Evolutionary conservation across 2,797 vertebrate genomes (phyloP).

Genomic region (Leptatherina wallacei): DNA sequence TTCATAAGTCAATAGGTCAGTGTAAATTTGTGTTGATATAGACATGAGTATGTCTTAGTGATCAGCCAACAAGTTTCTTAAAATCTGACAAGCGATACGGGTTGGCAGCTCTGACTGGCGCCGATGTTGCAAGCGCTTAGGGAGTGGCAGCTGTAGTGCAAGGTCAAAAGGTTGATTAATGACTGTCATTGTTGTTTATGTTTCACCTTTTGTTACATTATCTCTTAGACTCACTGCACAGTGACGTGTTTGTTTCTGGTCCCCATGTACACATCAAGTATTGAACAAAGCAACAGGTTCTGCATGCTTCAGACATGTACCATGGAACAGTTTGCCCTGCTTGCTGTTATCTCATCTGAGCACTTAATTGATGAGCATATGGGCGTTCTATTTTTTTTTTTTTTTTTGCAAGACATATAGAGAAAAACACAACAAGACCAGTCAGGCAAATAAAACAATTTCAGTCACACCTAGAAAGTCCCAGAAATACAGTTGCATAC

Average conservation of each 20-base stretch:
- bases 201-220: constrained; percentile 75
- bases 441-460: background rate
- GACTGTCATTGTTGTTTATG: constrained; percentile 65
- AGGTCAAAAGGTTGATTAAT: constrained; percentile 78
- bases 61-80: constrained; percentile 60
- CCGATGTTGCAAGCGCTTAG: constrained; percentile 48
- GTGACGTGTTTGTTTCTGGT: constrained; percentile 50
- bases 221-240: constrained; percentile 47
- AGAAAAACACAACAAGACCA: background rate
- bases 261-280: constrained; percentile 33
- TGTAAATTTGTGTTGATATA: constrained; percentile 61
- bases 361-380: constrained; percentile 1
- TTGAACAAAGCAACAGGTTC: constrained; percentile 61
- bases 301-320: constrained; percentile 38
- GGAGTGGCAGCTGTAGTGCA: constrained; percentile 61
- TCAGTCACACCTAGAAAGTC: constrained; percentile 1
- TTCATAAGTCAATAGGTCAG: constrained; percentile 56
- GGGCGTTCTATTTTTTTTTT: background rate
- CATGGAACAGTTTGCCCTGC: background rate
- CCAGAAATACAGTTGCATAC: background rate
- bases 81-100: constrained; percentile 61
- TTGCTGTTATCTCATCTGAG: constrained; percentile 40
- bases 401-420: background rate
- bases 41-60: constrained; percentile 45
- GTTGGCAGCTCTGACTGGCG: constrained; percentile 59